These are phyloP conservation scores for Candoia aspera DNA, from an alignment of 2,113 vertebrate species.

Conservation along the genomic window DNA sequence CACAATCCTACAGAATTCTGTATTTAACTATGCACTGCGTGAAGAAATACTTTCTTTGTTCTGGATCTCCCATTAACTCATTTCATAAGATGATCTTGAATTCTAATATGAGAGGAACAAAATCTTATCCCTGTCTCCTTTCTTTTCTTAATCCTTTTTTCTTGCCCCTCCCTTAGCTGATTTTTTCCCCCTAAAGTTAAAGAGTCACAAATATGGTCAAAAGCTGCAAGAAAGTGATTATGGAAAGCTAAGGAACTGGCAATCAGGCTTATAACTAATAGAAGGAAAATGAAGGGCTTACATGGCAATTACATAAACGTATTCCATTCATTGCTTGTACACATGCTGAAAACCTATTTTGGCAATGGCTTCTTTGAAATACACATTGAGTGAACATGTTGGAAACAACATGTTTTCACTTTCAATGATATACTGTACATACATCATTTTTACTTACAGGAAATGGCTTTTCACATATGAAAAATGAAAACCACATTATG, in stretches of 20 bases:
- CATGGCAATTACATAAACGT: neutral
- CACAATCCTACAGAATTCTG: neutral
- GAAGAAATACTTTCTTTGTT: neutral
- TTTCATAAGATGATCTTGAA: neutral
- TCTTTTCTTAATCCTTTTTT: neutral
- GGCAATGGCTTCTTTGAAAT: neutral
- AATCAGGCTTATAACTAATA: neutral
- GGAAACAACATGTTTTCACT: neutral
- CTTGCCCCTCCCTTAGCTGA: too few species aligned
- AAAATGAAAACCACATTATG: neutral
- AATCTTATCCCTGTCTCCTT: neutral
- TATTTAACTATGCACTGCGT: neutral
- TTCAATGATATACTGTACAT: neutral
- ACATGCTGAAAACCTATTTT: neutral
- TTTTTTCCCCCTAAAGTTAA: too few species aligned
- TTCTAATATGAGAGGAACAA: neutral
- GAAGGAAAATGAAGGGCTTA: neutral
- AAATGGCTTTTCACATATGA: neutral
- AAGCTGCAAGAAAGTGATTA: neutral
- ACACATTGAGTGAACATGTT: neutral
- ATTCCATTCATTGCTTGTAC: neutral
- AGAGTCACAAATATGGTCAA: too few species aligned
- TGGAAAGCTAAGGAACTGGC: neutral
- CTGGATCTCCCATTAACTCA: neutral
- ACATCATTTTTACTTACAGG: neutral